These are phyloP conservation scores for Pelochelys cantorii DNA, from an alignment of 2,797 vertebrate genomes.

Conservation along the genomic window DNA sequence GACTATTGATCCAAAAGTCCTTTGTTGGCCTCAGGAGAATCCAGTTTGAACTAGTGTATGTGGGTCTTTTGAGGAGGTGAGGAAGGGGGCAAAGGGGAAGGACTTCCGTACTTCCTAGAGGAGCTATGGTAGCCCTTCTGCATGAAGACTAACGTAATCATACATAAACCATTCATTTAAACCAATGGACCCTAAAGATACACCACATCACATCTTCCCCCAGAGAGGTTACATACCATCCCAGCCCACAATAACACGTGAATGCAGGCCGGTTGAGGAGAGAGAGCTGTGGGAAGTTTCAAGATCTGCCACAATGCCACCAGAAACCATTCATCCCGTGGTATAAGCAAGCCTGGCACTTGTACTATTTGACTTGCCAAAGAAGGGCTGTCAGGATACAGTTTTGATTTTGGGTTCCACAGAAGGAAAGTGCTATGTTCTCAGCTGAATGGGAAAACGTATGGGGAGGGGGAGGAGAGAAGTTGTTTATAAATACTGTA, in stretches of 20 bases:
- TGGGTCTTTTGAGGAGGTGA: not conserved
- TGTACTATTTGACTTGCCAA: not conserved
- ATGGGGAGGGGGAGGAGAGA: not conserved
- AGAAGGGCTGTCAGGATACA: not conserved
- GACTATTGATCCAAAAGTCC: not conserved
- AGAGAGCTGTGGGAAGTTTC: not conserved
- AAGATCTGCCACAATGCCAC: not conserved
- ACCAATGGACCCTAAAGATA: not conserved
- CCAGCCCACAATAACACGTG: not conserved
- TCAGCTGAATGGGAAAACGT: not conserved
- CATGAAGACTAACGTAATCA: not conserved
- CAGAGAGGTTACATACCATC: not conserved
- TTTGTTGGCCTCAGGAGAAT: not conserved
- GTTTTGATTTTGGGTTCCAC: not conserved
- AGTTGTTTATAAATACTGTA: not conserved
- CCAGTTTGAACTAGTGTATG: not conserved
- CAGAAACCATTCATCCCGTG: not conserved
- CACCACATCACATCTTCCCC: not conserved
- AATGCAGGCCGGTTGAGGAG: not conserved
- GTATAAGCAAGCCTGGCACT: not conserved
- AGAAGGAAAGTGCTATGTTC: not conserved
- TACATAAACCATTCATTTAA: not conserved
- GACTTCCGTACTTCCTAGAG: not conserved
- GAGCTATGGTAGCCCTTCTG: not conserved
- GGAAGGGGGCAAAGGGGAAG: too few relatives aligned